Percentiles rank a stretch among this genome's conserved stretches.
Conservation (phyloP, 2,888 invertebrate species). For the Plebejus melissa region DNA sequence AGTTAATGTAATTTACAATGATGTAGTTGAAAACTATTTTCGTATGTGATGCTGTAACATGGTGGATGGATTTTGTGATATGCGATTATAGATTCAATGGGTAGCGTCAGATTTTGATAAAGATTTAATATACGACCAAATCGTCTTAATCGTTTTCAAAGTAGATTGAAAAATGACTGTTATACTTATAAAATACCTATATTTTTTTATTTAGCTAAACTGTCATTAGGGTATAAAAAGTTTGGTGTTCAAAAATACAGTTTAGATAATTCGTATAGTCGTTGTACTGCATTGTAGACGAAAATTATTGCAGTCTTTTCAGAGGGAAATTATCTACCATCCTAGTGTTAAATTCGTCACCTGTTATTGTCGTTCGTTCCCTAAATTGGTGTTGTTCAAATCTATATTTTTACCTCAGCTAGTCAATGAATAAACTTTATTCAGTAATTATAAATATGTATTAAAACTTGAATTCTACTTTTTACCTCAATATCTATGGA, state of each 20-base stretch:
- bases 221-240: constrained; percentile 66
- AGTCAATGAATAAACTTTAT: constrained; percentile 28
- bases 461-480: constrained; percentile 9
- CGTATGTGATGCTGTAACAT: constrained; percentile 20
- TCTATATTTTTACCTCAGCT: constrained; percentile 29
- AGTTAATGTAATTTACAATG: constrained; percentile 26
- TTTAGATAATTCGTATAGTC: constrained; percentile 55
- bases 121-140: constrained; percentile 28
- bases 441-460: constrained; percentile 8
- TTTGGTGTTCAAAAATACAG: constrained; percentile 71
- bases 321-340: background rate
- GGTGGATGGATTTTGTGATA: constrained; percentile 23
- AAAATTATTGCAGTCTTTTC: background rate
- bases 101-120: constrained; percentile 28
- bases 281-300: constrained; percentile 53
- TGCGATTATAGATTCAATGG: constrained; percentile 27
- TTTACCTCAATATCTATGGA: constrained; percentile 9
- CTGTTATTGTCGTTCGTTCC: background rate
- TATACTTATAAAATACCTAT: constrained; percentile 64
- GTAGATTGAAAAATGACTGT: constrained; percentile 65
- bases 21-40: constrained; percentile 28
- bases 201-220: constrained; percentile 77
- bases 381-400: constrained; percentile 28
- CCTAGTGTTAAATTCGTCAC: background rate
- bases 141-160: constrained; percentile 50